Conservation (phyloP, 2,888 invertebrate species). For the Trilocha varians region DNA sequence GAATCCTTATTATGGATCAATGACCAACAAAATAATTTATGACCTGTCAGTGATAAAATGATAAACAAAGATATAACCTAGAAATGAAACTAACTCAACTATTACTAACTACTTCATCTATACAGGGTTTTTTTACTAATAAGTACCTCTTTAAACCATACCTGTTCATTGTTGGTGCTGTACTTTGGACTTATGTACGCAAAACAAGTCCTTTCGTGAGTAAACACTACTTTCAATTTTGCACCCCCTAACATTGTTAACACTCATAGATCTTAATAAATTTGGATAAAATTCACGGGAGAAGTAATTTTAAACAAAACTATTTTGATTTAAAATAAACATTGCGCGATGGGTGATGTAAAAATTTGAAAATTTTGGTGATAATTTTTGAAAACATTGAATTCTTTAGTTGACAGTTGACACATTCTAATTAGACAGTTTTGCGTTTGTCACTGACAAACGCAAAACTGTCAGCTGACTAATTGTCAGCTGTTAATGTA, state of each 20-base stretch:
- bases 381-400: too few relatives aligned
- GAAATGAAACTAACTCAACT: neutral
- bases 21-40: neutral
- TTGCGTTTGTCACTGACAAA: too few relatives aligned
- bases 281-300: too few relatives aligned
- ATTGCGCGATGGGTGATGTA: too few relatives aligned
- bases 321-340: too few relatives aligned
- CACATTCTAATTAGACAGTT: too few relatives aligned
- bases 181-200: slow-evolving; percentile 62
- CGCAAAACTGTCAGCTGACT: too few relatives aligned
- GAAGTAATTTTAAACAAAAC: too few relatives aligned
- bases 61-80: neutral
- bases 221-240: slow-evolving; percentile 45
- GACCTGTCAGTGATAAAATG: neutral
- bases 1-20: too few relatives aligned
- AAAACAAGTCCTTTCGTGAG: slow-evolving; percentile 59
- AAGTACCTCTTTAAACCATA: slow-evolving; percentile 16
- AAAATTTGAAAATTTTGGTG: too few relatives aligned
- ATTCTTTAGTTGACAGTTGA: too few relatives aligned
- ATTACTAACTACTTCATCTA: neutral
- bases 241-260: slow-evolving; percentile 51
- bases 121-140: neutral
- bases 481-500: too few relatives aligned
- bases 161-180: slow-evolving; percentile 56
- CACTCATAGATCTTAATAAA: neutral